Percentiles rank a stretch among this genome's conserved stretches.
phyloP scores from a whole-genome alignment of 2,113 vertebrate species.

The Ochotona curzoniae region DNA sequence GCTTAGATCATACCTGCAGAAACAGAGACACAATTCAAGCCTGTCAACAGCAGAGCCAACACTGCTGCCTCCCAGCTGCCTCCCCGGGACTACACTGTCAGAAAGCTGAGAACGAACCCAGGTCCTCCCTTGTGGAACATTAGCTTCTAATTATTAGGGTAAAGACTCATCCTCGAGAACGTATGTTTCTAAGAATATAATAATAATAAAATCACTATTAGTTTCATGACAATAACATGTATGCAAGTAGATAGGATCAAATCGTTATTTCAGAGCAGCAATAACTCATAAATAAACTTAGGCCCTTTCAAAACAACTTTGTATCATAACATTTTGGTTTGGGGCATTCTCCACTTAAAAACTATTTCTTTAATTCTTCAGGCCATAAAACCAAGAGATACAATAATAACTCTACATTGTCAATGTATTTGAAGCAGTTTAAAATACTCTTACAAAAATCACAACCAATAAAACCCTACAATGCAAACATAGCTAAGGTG shows the following conservation, averaged over 20 bases:
- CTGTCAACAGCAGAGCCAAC: too few species aligned
- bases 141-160: too few species aligned
- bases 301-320: slow-evolving; percentile 4
- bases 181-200: not conserved
- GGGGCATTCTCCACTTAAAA: not conserved
- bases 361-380: slow-evolving; percentile 4
- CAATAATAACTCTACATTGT: not conserved
- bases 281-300: not conserved
- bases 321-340: not conserved
- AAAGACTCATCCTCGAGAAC: too few species aligned
- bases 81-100: too few species aligned
- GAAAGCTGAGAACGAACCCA: too few species aligned
- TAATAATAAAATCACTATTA: not conserved
- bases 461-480: not conserved
- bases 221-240: not conserved
- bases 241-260: not conserved
- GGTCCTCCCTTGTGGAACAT: too few species aligned
- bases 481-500: not conserved
- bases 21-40: too few species aligned
- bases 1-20: too few species aligned
- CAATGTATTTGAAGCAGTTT: not conserved
- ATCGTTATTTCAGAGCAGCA: not conserved
- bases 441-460: slow-evolving; percentile 2
- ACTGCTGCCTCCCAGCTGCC: too few species aligned
- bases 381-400: not conserved